These are phyloP conservation scores for Neostethus bicornis DNA, from an alignment of 2,797 vertebrate genomes.

Conservation along the genomic window DNA sequence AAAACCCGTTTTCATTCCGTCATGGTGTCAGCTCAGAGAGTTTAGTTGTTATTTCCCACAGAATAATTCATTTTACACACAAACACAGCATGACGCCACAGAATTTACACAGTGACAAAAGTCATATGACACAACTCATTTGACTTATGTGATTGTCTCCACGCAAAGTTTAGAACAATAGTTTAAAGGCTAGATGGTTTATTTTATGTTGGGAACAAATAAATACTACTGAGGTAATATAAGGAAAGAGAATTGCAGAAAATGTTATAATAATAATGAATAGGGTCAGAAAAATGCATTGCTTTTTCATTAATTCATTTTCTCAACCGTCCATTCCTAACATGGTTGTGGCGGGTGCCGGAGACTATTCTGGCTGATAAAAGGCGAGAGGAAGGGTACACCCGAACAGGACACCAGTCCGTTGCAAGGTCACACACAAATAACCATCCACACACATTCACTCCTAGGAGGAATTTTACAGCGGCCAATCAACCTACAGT, in stretches of 20 bases:
- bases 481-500: too few species aligned
- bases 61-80: slow-evolving; percentile 54
- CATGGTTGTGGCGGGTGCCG: too few species aligned
- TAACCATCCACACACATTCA: too few species aligned
- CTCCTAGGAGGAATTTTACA: too few species aligned
- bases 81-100: slow-evolving; percentile 41
- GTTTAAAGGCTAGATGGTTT: slow-evolving; percentile 12
- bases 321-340: too few species aligned
- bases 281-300: too few species aligned
- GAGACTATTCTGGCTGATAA: too few species aligned
- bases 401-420: too few species aligned
- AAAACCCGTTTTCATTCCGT: not conserved
- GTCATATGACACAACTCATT: slow-evolving; percentile 69
- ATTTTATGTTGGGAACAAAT: slow-evolving; percentile 4
- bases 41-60: slow-evolving; percentile 18
- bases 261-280: too few species aligned
- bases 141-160: slow-evolving; percentile 38
- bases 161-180: slow-evolving; percentile 17
- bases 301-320: too few species aligned
- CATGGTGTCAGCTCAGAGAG: slow-evolving; percentile 14
- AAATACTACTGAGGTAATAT: slow-evolving; percentile 3
- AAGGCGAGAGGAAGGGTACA: too few species aligned
- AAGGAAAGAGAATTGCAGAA: slow-evolving; percentile 3
- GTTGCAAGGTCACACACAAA: too few species aligned
- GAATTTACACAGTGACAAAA: slow-evolving; percentile 41